Evolutionary conservation across 2,797 vertebrate genomes (phyloP), one percentile per base, ranked within the genome.

Genomic region (Erithacus rubecula): DNA sequence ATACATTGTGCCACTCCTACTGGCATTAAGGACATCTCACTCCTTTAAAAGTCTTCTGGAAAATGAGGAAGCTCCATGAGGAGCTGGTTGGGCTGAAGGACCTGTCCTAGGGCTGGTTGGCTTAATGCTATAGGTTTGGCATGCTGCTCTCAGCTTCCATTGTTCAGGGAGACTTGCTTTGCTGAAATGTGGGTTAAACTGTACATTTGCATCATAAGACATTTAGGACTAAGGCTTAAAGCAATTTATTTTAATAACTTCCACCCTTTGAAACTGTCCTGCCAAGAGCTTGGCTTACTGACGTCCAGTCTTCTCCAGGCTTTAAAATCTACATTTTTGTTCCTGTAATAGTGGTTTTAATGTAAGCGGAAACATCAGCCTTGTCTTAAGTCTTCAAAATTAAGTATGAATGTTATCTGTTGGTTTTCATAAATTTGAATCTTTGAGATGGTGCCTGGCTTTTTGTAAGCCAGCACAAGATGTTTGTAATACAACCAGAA

Each of bases 1-100:
- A 36, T 22, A 19, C 43, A 21, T 23, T 2, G 2, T 80, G 22
- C 18, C 37, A 18, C 23, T 23, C 0, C 0, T 69, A 16, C 11
- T 62, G 55, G 20, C 74, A 51, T 58, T 41, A 32, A 53, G 52
- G 60, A 47, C 16, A 15, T 59, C 18, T 69, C 43, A 14, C 20
- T 84, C 27, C 64, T 87, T 67, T 49, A 39, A 65, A 74, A 36
- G 30, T 59, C n/a, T 11, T 89, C 21, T 53, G 65, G 46, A 65
- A 84, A 44, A 63, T 59, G 34, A 49, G 41, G 34, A 18, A 76
- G 4, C 26, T 62, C 43, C 9, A 7, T 6, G 43, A 85, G 56
- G 56, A 89, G 9, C 67, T 79, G 32, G 22, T 37, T 93, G 84
- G 2, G 0, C 83, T 91, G 70, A 51, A 82, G 81, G 76, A 30